Conservation (phyloP, 2,797 vertebrate genomes). For the Heterohyrax brucei region DNA sequence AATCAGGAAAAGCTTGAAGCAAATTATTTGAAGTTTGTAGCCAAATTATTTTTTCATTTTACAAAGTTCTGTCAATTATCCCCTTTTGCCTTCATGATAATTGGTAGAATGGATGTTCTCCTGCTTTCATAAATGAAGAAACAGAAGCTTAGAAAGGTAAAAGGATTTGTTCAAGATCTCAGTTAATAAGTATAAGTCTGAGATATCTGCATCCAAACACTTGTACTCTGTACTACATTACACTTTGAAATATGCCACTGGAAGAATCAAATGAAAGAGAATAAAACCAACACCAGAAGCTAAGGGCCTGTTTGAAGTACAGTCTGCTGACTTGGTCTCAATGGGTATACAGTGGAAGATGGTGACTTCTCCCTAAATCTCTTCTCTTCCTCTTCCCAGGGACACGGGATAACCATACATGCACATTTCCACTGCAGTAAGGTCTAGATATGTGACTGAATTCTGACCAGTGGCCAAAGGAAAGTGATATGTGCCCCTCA, state of each 20-base stretch:
- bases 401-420: not conserved
- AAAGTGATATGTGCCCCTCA: not conserved
- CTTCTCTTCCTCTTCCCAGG: not conserved
- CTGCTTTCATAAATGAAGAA: slow-evolving; percentile 54
- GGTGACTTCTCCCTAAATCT: not conserved
- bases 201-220: slow-evolving; percentile 18
- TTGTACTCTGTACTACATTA: not conserved
- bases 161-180: slow-evolving; percentile 40
- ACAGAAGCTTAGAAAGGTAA: slow-evolving; percentile 29
- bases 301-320: not conserved
- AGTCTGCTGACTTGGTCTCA: not conserved
- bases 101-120: not conserved
- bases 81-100: not conserved
- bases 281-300: slow-evolving; percentile 39
- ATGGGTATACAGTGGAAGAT: not conserved
- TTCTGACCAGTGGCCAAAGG: slow-evolving; percentile 17
- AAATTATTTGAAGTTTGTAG: slow-evolving; percentile 8
- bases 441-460: not conserved
- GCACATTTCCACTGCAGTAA: not conserved
- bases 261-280: not conserved
- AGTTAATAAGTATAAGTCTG: not conserved
- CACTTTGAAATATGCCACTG: not conserved
- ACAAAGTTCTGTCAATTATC: not conserved
- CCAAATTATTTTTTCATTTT: slow-evolving; percentile 41
- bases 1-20: slow-evolving; percentile 53